phyloP scores from a whole-genome alignment of 2,888 invertebrate species.

The Catocala fraxini region DNA sequence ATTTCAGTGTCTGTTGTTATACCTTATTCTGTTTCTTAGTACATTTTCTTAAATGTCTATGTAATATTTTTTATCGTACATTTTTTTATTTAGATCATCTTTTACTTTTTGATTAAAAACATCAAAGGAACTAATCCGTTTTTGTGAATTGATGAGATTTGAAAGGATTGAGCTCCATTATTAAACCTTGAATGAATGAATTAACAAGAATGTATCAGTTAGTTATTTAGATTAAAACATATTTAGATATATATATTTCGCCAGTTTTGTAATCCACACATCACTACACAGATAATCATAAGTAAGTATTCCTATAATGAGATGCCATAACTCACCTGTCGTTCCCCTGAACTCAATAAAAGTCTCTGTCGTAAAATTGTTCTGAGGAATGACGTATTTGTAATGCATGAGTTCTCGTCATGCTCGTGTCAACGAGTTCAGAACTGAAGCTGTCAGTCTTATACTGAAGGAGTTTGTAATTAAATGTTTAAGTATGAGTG shows the following conservation, averaged over 20 bases:
- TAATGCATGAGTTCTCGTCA: conserved; percentile 41
- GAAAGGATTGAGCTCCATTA: too few species aligned
- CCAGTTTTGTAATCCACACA: conserved; percentile 14
- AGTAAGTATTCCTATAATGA: conserved; percentile 22
- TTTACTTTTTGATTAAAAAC: conserved; percentile 27
- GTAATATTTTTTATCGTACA: conserved; percentile 14
- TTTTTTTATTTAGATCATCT: conserved; percentile 20
- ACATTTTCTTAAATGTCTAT: conserved; percentile 11
- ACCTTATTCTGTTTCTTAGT: background rate
- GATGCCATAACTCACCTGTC: conserved; percentile 45
- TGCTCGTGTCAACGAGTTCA: conserved; percentile 23
- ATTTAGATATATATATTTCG: background rate
- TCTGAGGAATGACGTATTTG: conserved; percentile 40
- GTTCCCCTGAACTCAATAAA: conserved; percentile 43
- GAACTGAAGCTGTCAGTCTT: conserved; percentile 34
- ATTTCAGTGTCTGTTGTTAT: conserved; percentile 20
- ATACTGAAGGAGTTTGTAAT: conserved; percentile 45
- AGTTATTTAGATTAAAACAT: too few species aligned
- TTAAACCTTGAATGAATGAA: too few species aligned
- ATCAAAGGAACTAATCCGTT: too few species aligned
- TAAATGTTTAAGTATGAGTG: conserved; percentile 42
- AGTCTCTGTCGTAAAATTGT: conserved; percentile 44
- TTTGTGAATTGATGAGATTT: too few species aligned
- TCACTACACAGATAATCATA: conserved; percentile 10
- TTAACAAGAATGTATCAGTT: too few species aligned